These are phyloP conservation scores for Eubasilissa regina DNA, from an alignment of 1,140 invertebrate genomes.

Conservation along the genomic window DNA sequence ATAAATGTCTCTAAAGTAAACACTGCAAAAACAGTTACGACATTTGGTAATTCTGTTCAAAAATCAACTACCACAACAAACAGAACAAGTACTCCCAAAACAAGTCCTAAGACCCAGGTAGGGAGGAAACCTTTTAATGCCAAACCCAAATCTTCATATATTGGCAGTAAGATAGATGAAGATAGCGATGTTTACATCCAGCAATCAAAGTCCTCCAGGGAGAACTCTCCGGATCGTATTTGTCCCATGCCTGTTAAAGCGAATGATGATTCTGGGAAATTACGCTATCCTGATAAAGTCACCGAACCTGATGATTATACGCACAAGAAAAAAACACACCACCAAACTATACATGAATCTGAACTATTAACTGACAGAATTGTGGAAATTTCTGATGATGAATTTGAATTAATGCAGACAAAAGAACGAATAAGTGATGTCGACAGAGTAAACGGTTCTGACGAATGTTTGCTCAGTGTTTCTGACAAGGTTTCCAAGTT, in stretches of 20 bases:
- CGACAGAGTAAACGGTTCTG: conserved; percentile 63
- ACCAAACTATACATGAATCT: conserved; percentile 69
- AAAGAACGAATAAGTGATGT: conserved; percentile 62
- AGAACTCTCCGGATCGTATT: conserved; percentile 79
- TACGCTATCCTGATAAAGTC: conserved; percentile 80
- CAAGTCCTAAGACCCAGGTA: conserved; percentile 68
- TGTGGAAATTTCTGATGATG: conserved; percentile 72
- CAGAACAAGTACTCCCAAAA: conserved; percentile 63
- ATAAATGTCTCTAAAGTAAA: conserved; percentile 66
- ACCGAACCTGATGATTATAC: conserved; percentile 80
- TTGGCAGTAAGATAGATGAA: conserved; percentile 64
- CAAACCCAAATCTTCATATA: conserved; percentile 60
- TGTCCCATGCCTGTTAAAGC: conserved; percentile 76
- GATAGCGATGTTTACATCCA: conserved; percentile 77
- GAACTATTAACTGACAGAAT: conserved; percentile 69
- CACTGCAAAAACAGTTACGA: conserved; percentile 61
- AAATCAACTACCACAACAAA: conserved; percentile 63
- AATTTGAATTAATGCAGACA: conserved; percentile 66
- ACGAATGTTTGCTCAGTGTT: conserved; percentile 75
- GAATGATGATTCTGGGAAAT: conserved; percentile 74
- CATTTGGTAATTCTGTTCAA: conserved; percentile 62
- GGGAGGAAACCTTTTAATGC: conserved; percentile 39
- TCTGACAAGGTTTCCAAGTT: conserved; percentile 77
- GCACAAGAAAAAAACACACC: conserved; percentile 61
- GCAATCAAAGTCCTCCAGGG: conserved; percentile 80